phyloP scores from a whole-genome alignment of 2,888 invertebrate species.

The Microplitis deprimator region DNA sequence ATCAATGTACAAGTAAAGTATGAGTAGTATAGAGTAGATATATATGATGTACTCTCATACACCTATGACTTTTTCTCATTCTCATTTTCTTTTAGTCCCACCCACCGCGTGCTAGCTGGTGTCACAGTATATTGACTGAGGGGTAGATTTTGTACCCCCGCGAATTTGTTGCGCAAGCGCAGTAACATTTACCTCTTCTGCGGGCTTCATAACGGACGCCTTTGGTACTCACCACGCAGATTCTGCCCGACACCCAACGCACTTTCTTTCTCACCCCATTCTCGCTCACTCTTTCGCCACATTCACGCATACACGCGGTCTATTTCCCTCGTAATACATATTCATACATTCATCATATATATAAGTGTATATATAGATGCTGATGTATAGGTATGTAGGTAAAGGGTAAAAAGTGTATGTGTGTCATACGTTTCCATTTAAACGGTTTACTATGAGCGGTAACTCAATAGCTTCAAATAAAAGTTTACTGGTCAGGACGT shows the following conservation, averaged over 20 bases:
- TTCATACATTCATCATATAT: neutral
- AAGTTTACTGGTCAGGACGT: too few relatives aligned
- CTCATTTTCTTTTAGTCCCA: slow-evolving; percentile 34
- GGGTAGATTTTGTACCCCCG: slow-evolving; percentile 68
- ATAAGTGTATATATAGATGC: neutral
- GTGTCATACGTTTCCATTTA: too few relatives aligned
- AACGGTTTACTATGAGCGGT: too few relatives aligned
- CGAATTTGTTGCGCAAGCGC: slow-evolving; percentile 71
- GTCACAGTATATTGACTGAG: slow-evolving; percentile 68
- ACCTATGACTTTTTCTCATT: slow-evolving; percentile 26
- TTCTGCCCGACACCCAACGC: slow-evolving; percentile 58
- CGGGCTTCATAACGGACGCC: slow-evolving; percentile 29
- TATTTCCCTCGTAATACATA: neutral
- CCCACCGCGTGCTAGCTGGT: slow-evolving; percentile 57
- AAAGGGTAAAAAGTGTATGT: neutral
- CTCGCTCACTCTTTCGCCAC: slow-evolving; percentile 36
- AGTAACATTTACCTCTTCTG: neutral
- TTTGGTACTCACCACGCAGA: slow-evolving; percentile 57
- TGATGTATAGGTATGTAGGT: neutral
- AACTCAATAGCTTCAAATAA: too few relatives aligned
- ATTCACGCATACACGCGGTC: neutral
- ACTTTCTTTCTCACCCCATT: slow-evolving; percentile 26
- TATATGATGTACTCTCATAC: neutral
- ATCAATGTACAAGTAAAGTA: too few relatives aligned
- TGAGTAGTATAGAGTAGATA: too few relatives aligned